Evolutionary conservation across 2,113 vertebrate genomes (phyloP).

Genomic region (Peromyscus maniculatus): DNA sequence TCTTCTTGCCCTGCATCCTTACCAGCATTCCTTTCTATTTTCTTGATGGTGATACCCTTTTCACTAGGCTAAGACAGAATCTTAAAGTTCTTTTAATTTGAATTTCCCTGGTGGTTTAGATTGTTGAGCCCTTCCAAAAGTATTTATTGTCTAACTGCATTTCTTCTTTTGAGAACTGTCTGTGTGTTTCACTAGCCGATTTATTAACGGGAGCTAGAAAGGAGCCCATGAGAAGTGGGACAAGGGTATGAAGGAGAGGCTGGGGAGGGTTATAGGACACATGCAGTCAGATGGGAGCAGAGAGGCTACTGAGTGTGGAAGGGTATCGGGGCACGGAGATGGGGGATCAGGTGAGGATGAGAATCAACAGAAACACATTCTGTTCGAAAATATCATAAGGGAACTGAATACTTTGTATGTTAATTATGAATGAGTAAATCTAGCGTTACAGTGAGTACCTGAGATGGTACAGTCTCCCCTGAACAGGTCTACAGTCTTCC

Average conservation of each 20-base stretch:
- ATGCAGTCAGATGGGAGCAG: background rate
- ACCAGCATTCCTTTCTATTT: background rate
- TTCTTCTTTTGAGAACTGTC: background rate
- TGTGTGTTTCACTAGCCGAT: background rate
- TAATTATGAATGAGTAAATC: background rate
- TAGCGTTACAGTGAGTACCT: background rate
- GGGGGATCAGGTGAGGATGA: background rate
- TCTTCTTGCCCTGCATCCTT: background rate
- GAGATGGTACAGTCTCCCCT: too few species aligned
- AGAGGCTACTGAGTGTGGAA: background rate
- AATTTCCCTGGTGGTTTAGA: background rate
- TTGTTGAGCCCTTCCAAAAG: background rate
- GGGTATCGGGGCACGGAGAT: background rate
- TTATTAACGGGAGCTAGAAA: background rate
- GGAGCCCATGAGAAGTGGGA: background rate
- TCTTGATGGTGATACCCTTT: background rate
- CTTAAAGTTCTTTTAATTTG: background rate
- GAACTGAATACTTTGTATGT: background rate
- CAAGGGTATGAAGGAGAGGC: background rate
- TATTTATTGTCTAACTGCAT: background rate
- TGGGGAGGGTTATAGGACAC: background rate
- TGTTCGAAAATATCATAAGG: background rate
- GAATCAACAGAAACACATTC: background rate
- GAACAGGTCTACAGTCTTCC: background rate
- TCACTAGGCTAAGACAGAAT: background rate